Evolutionary conservation across 2,888 invertebrate species (phyloP), one percentile per base, ranked within the genome.

Genomic region (Drosophila paucipuncta): DNA sequence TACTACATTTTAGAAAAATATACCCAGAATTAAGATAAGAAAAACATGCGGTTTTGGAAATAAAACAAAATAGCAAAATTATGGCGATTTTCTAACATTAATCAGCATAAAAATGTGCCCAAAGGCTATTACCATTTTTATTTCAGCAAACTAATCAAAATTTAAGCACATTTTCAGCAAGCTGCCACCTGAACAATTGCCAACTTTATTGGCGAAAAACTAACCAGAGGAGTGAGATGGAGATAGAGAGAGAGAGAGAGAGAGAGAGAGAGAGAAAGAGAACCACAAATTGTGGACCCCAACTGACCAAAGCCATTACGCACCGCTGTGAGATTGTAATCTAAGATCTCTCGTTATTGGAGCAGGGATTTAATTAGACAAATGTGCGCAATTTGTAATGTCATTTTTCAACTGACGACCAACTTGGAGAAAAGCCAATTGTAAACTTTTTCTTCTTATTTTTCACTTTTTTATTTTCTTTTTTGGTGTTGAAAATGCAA

Each of bases 331-430:
- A 89, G 81, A 90, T 85, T 85, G 85, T 85, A 85, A 85, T 85
- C 85, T 73, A 82, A 85, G 90, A 82, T 71, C 90, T 68, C 83
- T 85, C 74, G 90, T 85, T 85, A 85, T 90, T 85, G 90, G 85
- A 85, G 85, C 85, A 85, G 90, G 90, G 91, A 87, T 89, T 91
- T 91, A 92, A 92, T 92, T 92, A 92, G 93, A 92, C 91, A 92
- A 92, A 92, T 93, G 90, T 86, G 78, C 80, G 82, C 90, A 92
- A 92, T 92, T 92, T 92, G 92, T 92, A 93, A 92, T 91, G 91
- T 86, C 89, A 92, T 92, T 93, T 93, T 91, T 93, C 92, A 92
- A 90, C 85, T 83, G 68, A 66, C 80, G 80, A 73, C 74, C 80
- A 80, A 86, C 58, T 90, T 87, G 81, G 73, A 82, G 61, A 66